A percentile compares a stretch with the other conserved stretches of the same genome.
These are phyloP conservation scores for Cepaea nemoralis DNA, from an alignment of 1,140 invertebrate species.

Conservation along the genomic window DNA sequence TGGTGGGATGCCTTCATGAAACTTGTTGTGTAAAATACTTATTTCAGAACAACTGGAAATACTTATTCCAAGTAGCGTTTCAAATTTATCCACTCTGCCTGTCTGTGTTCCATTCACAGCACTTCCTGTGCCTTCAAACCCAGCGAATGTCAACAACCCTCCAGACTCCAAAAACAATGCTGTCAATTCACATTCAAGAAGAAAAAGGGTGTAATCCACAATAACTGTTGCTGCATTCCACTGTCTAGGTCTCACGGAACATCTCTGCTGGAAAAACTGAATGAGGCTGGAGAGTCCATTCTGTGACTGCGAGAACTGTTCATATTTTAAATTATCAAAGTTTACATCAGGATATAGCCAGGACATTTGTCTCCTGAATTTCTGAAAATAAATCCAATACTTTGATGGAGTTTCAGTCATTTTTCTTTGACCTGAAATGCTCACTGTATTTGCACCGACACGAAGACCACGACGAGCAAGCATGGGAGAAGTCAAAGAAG, in stretches of 20 bases:
- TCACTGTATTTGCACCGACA: not conserved
- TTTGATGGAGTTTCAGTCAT: constrained; percentile 3
- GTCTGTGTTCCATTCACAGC: constrained; percentile 53
- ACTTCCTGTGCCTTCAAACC: constrained; percentile 55
- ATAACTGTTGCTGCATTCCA: constrained; percentile 51
- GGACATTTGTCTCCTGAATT: constrained; percentile 20
- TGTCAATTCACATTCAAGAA: constrained; percentile 56
- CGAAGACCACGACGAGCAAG: not conserved
- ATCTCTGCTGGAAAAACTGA: constrained; percentile 53
- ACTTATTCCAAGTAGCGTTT: constrained; percentile 56
- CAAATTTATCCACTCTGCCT: constrained; percentile 51
- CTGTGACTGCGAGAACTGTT: constrained; percentile 2
- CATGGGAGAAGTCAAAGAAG: not conserved
- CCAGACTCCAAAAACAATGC: constrained; percentile 24
- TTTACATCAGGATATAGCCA: constrained; percentile 28
- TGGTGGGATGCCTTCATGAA: constrained; percentile 49
- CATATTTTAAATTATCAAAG: not conserved
- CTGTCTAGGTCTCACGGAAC: constrained; percentile 47
- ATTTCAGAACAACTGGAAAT: constrained; percentile 43
- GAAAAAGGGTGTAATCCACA: constrained; percentile 55
- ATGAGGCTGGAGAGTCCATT: constrained; percentile 44
- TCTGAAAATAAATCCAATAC: constrained; percentile 41
- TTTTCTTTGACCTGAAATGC: not conserved
- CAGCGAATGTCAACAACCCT: constrained; percentile 47
- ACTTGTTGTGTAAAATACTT: constrained; percentile 43